A percentile compares a stretch with the other conserved stretches of the same genome.
Conservation (phyloP, 2,888 invertebrate species). For the Linnaemya tessellans region DNA sequence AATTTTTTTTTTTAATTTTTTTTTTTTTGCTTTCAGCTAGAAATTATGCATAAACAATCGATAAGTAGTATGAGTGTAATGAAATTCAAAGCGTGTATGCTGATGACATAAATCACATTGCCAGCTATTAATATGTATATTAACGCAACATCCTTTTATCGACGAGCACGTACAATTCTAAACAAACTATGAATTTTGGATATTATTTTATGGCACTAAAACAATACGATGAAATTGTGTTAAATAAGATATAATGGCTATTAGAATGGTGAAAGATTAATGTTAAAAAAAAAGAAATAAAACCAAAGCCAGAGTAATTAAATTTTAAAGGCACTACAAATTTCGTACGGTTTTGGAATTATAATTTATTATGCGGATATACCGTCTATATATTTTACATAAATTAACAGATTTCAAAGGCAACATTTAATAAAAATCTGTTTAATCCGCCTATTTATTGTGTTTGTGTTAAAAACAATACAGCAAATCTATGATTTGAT, state of each 20-base stretch:
- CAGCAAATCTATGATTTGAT: background rate
- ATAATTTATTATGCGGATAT: background rate
- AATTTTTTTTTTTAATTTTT: background rate
- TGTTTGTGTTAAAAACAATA: background rate
- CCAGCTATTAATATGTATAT: background rate
- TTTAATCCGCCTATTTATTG: background rate
- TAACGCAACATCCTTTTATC: slow-evolving; percentile 40
- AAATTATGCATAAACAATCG: slow-evolving; percentile 28
- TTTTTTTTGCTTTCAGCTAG: slow-evolving; percentile 4
- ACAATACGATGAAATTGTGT: slow-evolving; percentile 7
- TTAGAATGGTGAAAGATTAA: background rate
- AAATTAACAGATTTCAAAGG: background rate
- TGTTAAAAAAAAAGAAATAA: slow-evolving; percentile 2
- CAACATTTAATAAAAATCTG: no score
- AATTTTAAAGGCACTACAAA: background rate
- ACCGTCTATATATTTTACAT: background rate
- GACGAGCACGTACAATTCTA: slow-evolving; percentile 37
- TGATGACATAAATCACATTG: slow-evolving; percentile 28
- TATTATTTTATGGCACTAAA: background rate
- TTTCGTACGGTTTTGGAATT: background rate
- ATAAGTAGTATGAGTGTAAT: slow-evolving; percentile 10
- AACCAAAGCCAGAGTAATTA: background rate
- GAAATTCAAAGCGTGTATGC: slow-evolving; percentile 17
- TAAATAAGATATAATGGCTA: background rate
- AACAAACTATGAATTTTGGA: slow-evolving; percentile 1